These are phyloP conservation scores for Drosophila cardini DNA, from an alignment of 1,140 invertebrate species.

Conservation along the genomic window DNA sequence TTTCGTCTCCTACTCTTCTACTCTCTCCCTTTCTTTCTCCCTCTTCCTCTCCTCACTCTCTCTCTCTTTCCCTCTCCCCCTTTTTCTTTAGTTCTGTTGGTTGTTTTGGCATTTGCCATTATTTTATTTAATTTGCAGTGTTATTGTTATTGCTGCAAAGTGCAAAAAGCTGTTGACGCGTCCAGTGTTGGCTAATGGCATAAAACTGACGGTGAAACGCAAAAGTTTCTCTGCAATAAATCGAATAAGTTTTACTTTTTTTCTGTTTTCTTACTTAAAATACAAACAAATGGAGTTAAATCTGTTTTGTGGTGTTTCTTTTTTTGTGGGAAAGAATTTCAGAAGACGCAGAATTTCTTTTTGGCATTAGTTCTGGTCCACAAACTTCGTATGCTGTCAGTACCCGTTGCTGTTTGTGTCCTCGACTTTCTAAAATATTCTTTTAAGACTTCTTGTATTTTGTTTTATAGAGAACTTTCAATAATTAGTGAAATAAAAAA, in stretches of 20 bases:
- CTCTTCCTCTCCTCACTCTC: no score
- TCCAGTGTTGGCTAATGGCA: constrained; percentile 37
- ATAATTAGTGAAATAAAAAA: no score
- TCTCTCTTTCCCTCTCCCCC: no score
- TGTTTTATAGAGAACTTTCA: no score
- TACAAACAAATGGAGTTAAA: background rate
- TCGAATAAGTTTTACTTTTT: constrained; percentile 23
- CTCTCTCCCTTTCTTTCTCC: background rate
- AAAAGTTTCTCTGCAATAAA: constrained; percentile 29
- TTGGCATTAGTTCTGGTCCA: no score
- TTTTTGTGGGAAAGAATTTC: no score
- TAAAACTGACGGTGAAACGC: background rate
- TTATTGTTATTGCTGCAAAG: constrained; percentile 43
- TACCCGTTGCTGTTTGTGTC: no score
- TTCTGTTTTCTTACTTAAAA: background rate
- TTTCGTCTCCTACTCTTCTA: background rate
- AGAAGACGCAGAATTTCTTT: no score
- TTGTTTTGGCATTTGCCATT: constrained; percentile 24
- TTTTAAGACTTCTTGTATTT: no score
- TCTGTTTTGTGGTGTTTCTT: background rate
- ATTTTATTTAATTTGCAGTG: constrained; percentile 45
- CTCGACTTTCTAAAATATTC: no score
- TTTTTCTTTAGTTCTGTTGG: background rate
- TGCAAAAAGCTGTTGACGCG: constrained; percentile 45
- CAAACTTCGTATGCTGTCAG: no score